A percentile compares a stretch with the other conserved stretches of the same genome.
These are phyloP conservation scores for Phenganax stokvisi DNA, from an alignment of 92 coral and sea anemone genomes.

Conservation along the genomic window DNA sequence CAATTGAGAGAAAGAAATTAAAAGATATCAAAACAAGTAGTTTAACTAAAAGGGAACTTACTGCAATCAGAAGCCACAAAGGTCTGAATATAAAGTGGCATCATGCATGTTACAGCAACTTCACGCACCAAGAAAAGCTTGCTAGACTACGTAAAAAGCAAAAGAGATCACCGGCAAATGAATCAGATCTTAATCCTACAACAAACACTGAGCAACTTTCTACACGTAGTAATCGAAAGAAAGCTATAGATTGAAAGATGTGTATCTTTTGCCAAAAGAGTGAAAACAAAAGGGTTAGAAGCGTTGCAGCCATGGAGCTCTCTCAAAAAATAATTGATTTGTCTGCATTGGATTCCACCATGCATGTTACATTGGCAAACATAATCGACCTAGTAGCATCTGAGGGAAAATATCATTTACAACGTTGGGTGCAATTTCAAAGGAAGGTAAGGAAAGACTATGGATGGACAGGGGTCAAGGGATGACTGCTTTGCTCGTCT, in stretches of 20 bases:
- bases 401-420: slow-evolving; percentile 7
- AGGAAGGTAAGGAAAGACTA: background rate
- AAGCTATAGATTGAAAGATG: slow-evolving; percentile 33
- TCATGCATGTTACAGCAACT: slow-evolving; percentile 1
- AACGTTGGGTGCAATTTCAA: slow-evolving; percentile 20
- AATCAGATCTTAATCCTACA: background rate
- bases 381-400: slow-evolving; percentile 2
- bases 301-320: background rate
- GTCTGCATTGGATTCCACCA: background rate
- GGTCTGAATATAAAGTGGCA: background rate
- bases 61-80: background rate
- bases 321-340: background rate
- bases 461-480: background rate
- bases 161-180: background rate
- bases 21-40: background rate
- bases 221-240: background rate
- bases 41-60: background rate
- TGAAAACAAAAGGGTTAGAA: background rate
- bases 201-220: background rate
- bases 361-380: background rate
- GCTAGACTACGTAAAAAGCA: background rate
- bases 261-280: slow-evolving; percentile 39
- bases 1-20: slow-evolving; percentile 4
- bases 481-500: background rate
- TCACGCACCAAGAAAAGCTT: slow-evolving; percentile 9